Conservation (phyloP, 2,113 vertebrate species). For the Oncorhynchus clarkii region DNA sequence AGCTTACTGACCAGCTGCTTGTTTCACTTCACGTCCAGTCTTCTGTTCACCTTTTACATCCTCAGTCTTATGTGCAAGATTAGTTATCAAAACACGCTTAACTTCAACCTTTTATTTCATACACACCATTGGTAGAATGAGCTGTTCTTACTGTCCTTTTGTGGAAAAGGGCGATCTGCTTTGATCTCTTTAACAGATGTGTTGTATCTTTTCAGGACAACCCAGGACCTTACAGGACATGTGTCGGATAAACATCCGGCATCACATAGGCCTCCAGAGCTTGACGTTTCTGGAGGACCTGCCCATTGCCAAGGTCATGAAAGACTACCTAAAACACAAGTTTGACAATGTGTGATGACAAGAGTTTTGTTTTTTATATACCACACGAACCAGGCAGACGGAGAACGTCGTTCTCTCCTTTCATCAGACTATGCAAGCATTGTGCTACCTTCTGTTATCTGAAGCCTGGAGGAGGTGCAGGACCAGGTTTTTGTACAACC, state of each 20-base stretch:
- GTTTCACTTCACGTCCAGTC: too few species aligned
- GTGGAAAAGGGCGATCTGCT: too few species aligned
- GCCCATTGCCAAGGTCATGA: slow-evolving; percentile 97
- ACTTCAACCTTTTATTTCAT: too few species aligned
- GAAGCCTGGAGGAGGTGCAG: slow-evolving; percentile 81
- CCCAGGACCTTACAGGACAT: slow-evolving; percentile 95
- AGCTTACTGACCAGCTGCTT: too few species aligned
- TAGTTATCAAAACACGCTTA: too few species aligned
- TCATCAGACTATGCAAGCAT: slow-evolving; percentile 89
- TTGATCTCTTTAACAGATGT: slow-evolving; percentile 9
- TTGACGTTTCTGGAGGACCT: slow-evolving; percentile 93
- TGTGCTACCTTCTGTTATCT: slow-evolving; percentile 63
- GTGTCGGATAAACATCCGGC: slow-evolving; percentile 97
- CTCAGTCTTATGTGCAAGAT: too few species aligned
- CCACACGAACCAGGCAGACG: not conserved
- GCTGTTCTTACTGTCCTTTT: too few species aligned
- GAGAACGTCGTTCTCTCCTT: slow-evolving; percentile 21
- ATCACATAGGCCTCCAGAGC: slow-evolving; percentile 96
- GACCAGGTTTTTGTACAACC: slow-evolving; percentile 61
- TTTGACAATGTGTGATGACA: slow-evolving; percentile 88
- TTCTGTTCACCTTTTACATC: too few species aligned
- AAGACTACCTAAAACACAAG: slow-evolving; percentile 99
- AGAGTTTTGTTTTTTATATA: not conserved
- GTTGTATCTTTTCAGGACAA: slow-evolving; percentile 79
- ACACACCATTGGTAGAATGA: too few species aligned